Base-by-base conservation (phyloP, 2,113 vertebrate genomes). In the Macrotis lagotis region DNA sequence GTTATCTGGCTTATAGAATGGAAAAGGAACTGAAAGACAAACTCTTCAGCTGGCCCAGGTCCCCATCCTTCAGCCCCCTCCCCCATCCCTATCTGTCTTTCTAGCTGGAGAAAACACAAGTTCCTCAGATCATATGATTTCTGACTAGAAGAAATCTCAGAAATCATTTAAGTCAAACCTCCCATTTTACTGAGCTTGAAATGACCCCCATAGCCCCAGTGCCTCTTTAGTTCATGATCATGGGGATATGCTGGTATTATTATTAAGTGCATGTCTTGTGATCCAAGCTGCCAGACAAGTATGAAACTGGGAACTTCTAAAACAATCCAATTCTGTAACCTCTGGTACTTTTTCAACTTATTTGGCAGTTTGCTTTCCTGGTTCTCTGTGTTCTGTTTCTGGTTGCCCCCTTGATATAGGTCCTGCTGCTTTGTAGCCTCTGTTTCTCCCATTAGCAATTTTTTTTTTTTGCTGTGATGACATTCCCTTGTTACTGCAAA, bases 1-100 rank as follows among this genome's bases (percentile, higher is more conserved):
- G 37, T 50, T 91, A 49, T 51, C 59, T 88, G 83, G 55, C 88
- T 94, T 14, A 49, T n/a, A 1, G 37, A n/a, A 92, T 66, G 92
- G 95, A 59, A 91, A 51, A 89, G 90, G 88, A 83, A 92, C 0
- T 19, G 28, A 50, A 50, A 92, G 59, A 94, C 48, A 90, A 48
- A 66, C 50, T 49, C 25, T 59, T 25, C 2, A 44, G 50, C 55
- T 44, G 19, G 83, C 44, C 89, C 48, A 7, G 44, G 24, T 31
- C 3, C 59, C 74, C 74, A 0, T 88, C 3, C 55, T 74, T 51
- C 19, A n/a, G 37, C 4, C 31, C 31, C 31, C 12, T 14, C 31
- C 19, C 52, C 52, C 66, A 44, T 83, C 16, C 19, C 16, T 44
- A 44, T 8, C 3, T 74, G 37, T 83, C 66, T 22, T 83, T 44